Evolutionary conservation across 2,888 invertebrate genomes (phyloP).

Genomic region (Miltochrista miniata): DNA sequence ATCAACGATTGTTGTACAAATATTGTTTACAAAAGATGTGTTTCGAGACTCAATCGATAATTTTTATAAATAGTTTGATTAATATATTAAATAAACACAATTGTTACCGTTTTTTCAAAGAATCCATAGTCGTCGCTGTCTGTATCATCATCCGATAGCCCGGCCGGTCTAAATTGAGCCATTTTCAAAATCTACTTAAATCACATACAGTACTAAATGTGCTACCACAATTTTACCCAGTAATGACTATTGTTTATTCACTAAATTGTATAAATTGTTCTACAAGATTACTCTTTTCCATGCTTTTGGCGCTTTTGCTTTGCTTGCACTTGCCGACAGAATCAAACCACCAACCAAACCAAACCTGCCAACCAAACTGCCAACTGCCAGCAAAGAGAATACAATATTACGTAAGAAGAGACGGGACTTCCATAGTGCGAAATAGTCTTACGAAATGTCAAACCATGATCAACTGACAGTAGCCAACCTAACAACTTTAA

Average conservation of each 20-base stretch:
- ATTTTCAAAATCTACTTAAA: slow-evolving; percentile 26
- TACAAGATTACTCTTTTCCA: too few relatives aligned
- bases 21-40: neutral
- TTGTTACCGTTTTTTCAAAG: slow-evolving; percentile 62
- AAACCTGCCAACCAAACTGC: neutral
- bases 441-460: too few relatives aligned
- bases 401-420: too few relatives aligned
- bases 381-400: too few relatives aligned
- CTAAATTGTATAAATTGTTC: too few relatives aligned
- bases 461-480: too few relatives aligned
- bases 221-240: neutral
- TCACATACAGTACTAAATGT: neutral
- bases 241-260: neutral
- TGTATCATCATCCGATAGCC: slow-evolving; percentile 69
- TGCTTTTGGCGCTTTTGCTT: too few relatives aligned
- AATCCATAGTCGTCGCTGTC: slow-evolving; percentile 71
- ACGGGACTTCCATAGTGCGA: too few relatives aligned
- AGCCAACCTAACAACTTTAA: too few relatives aligned
- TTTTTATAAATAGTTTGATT: neutral
- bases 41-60: neutral
- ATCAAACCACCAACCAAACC: neutral
- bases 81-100: neutral
- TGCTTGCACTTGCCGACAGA: too few relatives aligned
- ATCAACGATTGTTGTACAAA: neutral
- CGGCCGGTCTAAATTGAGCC: slow-evolving; percentile 66